Base-by-base conservation (phyloP, 2,888 invertebrate genomes). In the Cotesia congregata region DNA sequence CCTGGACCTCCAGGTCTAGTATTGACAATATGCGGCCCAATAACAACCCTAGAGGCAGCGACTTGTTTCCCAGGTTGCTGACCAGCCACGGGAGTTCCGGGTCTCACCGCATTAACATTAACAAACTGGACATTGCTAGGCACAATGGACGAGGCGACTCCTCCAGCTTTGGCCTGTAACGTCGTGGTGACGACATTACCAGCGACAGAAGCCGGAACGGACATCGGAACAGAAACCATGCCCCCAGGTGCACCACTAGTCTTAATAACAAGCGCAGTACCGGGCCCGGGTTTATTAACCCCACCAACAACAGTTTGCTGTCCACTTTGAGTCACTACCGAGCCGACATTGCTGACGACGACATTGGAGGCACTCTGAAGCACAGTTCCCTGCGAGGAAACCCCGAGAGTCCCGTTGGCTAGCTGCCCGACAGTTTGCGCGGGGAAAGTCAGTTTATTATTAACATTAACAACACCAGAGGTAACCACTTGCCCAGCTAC, bases 1-100 rank as follows among this genome's bases (percentile, higher is more conserved):
- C 94, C 94, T 83, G 96, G 95, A 89, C 94, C 93, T 83, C 95
- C 94, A 72, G 95, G 94, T 88, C 97, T 92, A 70, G 95, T 91
- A 83, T 95, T 95, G 82, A 95, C 94, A 91, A 96, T 93, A 90
- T 96, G 95, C 85, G 94, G 95, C 84, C 95, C 95, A 84, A 96
- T 94, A 84, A 97, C 95, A 84, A 97, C 95, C 86, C 97, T 93
- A 73, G 95, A 94, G 78, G 95, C 50, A 12, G 50, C 93, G 80
- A 95, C 94, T 78, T 87, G 89, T 80, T 89, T 89, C 65, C 85
- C 88, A 77, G 93, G 93, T 89, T 94, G 94, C 89, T 94, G 94
- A 77, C 93, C 93, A 79, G 93, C 92, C 83, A 92, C 92, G 68
- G 95, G 94, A 79, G 93, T 92, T 79, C 93, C 94, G 74, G 95